Evolutionary conservation across 1,140 invertebrate genomes (phyloP).

Genomic region (Drepana arcuata): DNA sequence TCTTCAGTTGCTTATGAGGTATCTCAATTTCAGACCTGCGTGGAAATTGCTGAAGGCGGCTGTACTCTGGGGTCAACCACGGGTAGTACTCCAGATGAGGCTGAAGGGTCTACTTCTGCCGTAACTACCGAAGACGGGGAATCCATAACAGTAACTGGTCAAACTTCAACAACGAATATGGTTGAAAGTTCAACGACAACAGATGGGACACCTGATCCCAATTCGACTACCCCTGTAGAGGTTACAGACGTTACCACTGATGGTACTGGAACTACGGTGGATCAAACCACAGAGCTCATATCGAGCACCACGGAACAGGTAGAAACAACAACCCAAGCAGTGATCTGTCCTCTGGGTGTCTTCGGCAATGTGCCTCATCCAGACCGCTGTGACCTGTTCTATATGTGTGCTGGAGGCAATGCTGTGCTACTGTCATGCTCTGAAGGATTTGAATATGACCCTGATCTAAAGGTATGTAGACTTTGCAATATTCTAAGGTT

Average conservation of each 20-base stretch:
- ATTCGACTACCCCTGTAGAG: too few relatives aligned
- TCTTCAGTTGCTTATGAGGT: too few relatives aligned
- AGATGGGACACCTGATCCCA: not conserved
- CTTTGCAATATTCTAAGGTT: too few relatives aligned
- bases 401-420: conserved; percentile 18
- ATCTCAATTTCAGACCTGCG: conserved; percentile 16
- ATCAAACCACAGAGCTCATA: not conserved
- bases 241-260: too few relatives aligned
- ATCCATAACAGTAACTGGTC: not conserved
- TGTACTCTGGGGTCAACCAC: conserved; percentile 11
- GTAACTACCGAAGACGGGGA: not conserved
- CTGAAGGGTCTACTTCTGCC: too few relatives aligned
- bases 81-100: too few relatives aligned
- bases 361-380: conserved; percentile 28
- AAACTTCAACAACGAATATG: not conserved
- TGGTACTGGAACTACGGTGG: not conserved
- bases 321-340: conserved; percentile 1
- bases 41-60: conserved; percentile 22
- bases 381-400: conserved; percentile 19
- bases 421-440: conserved; percentile 12
- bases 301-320: not conserved
- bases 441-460: conserved; percentile 11
- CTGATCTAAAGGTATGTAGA: conserved; percentile 4
- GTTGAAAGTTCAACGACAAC: not conserved
- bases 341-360: conserved; percentile 16